Base-by-base conservation (phyloP, 1,140 invertebrate species). In the Myzus persicae region DNA sequence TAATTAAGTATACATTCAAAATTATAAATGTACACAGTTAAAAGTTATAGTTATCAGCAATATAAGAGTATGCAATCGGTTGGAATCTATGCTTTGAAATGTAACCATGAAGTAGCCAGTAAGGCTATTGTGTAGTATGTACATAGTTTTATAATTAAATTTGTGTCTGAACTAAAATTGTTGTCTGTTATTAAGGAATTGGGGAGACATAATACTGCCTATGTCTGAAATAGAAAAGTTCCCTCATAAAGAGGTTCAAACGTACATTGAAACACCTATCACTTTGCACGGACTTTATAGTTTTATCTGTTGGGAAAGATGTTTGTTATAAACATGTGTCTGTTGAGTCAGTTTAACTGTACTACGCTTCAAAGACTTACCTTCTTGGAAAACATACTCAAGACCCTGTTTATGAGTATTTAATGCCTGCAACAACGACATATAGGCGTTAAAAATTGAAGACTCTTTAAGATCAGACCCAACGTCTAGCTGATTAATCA, bases 401-500 rank as follows among this genome's bases (percentile, higher is more conserved):
- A 93, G 22, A 18, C 91, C 91, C 2, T 0, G 36, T 93, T 85
- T 85, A 9, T 93, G 76, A 40, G n/a, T 85, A 51, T 85, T 93
- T 11, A 93, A 85, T 42, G 46, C 20, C 36, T 51, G 44, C 36
- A 93, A 85, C 14, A 93, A 84, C 0, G 36, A 40, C 36, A 93
- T 51, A 7, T 93, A 93, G 8, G 91, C 76, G 1, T 93, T 93
- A 51, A 93, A 93, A 93, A 93, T 51, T 42, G 76, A 46, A n/a
- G 91, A 54, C 44, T 93, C 91, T 54, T 85, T 85, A 1, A 93
- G 46, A 93, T 48, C 54, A 20, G n/a, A 51, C 8, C 1, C n/a
- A 46, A 84, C 46, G 1, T 85, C 46, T 8, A 85, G 9, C 7
- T 54, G 46, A 48, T 54, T 38, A 20, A 93, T 93, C 81, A 93